Conservation (phyloP, 1,140 invertebrate species). For the Prorops nasuta region DNA sequence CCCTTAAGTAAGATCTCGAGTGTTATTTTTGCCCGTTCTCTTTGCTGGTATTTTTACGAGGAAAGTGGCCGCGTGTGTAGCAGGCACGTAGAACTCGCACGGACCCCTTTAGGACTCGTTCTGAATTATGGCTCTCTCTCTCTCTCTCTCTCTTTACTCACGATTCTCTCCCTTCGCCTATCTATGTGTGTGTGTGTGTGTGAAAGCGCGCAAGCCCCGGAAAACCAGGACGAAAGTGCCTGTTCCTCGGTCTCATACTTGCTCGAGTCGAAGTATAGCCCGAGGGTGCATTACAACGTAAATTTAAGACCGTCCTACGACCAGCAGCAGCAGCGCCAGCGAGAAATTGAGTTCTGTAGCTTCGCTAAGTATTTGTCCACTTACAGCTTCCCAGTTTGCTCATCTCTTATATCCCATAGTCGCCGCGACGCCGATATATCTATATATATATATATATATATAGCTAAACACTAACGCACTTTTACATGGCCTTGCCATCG, state of each 20-base stretch:
- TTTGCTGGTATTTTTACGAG: conserved; percentile 39
- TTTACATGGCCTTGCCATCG: too few species aligned
- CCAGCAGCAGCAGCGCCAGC: too few species aligned
- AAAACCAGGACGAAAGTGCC: conserved; percentile 22
- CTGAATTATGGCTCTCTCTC: background rate
- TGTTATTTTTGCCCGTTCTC: conserved; percentile 33
- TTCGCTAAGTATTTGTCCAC: too few species aligned
- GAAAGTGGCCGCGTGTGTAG: conserved; percentile 28
- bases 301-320: conserved; percentile 17
- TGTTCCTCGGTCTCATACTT: conserved; percentile 18
- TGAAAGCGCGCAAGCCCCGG: background rate
- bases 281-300: conserved; percentile 12
- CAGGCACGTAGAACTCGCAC: background rate
- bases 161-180: too few species aligned
- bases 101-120: background rate
- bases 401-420: too few species aligned
- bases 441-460: too few species aligned
- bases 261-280: conserved; percentile 19
- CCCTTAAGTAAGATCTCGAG: conserved; percentile 35
- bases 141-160: conserved; percentile 3
- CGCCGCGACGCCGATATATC: too few species aligned
- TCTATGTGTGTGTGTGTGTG: background rate
- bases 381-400: too few species aligned
- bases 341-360: too few species aligned
- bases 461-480: too few species aligned